Evolutionary conservation across 2,113 vertebrate species (phyloP).

Genomic region (Ahaetulla prasina): DNA sequence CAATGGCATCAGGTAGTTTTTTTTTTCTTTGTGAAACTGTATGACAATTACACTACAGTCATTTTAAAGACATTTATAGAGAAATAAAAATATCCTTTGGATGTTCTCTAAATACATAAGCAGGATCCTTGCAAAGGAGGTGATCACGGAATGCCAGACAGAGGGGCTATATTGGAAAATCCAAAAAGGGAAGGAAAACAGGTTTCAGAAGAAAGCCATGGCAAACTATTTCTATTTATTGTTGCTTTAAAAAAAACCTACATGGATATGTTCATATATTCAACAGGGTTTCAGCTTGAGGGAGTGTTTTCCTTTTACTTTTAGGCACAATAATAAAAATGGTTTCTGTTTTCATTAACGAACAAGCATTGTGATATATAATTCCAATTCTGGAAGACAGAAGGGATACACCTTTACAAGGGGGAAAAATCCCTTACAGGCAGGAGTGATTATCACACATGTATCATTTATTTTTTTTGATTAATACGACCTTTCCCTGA

Average conservation of each 20-base stretch:
- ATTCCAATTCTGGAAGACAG: background rate
- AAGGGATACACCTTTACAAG: background rate
- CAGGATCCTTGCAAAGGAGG: background rate
- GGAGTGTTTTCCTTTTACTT: background rate
- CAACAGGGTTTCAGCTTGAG: background rate
- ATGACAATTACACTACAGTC: background rate
- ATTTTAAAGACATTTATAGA: background rate
- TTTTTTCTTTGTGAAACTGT: background rate
- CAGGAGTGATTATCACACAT: background rate
- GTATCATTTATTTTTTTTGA: slow-evolving; percentile 4
- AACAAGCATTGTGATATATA: background rate
- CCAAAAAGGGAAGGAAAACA: background rate
- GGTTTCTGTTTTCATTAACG: background rate
- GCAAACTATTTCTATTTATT: background rate
- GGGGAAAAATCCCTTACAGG: background rate
- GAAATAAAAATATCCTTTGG: background rate
- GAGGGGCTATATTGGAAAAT: background rate
- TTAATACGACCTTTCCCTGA: slow-evolving; percentile 7
- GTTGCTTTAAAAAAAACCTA: background rate
- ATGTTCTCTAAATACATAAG: background rate
- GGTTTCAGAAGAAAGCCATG: background rate
- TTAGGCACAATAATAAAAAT: background rate
- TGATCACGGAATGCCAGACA: background rate
- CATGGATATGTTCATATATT: background rate
- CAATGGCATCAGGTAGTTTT: background rate